These are phyloP conservation scores for Trachelus stipa DNA, from an alignment of 2,888 invertebrate species.

Conservation along the genomic window DNA sequence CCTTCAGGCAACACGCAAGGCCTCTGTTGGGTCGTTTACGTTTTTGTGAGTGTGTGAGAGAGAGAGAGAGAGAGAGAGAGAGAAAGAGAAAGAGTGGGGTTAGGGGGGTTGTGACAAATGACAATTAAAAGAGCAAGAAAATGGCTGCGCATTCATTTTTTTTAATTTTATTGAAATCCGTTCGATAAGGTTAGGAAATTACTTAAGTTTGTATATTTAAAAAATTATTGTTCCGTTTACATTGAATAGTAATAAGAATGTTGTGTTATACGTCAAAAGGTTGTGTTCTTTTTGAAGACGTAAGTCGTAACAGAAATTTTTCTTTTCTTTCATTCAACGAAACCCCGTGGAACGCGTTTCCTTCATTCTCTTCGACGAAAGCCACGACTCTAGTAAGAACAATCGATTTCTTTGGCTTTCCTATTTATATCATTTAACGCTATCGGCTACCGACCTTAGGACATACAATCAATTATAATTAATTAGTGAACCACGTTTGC, in stretches of 20 bases:
- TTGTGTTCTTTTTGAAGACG: not conserved
- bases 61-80: too few species aligned
- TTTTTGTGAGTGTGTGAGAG: not conserved
- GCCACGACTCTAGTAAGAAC: not conserved
- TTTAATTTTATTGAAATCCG: not conserved
- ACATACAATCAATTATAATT: slow-evolving; percentile 4
- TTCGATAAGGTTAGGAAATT: not conserved
- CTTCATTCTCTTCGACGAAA: not conserved
- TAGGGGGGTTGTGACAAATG: not conserved
- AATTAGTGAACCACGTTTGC: slow-evolving; percentile 17
- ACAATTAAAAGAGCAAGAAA: not conserved
- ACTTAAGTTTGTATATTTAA: not conserved
- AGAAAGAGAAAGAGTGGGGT: not conserved
- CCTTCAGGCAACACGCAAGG: not conserved
- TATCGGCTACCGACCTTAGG: not conserved
- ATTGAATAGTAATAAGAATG: not conserved
- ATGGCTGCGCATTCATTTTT: not conserved
- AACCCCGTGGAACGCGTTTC: not conserved
- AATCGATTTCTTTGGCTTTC: not conserved
- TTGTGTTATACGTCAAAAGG: not conserved
- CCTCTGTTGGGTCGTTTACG: not conserved
- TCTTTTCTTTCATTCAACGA: not conserved
- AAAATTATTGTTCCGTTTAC: not conserved
- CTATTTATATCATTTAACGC: not conserved
- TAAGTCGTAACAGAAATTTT: not conserved